Evolutionary conservation across 2,888 invertebrate genomes (phyloP).

Genomic region (Netelia fuscicornis): DNA sequence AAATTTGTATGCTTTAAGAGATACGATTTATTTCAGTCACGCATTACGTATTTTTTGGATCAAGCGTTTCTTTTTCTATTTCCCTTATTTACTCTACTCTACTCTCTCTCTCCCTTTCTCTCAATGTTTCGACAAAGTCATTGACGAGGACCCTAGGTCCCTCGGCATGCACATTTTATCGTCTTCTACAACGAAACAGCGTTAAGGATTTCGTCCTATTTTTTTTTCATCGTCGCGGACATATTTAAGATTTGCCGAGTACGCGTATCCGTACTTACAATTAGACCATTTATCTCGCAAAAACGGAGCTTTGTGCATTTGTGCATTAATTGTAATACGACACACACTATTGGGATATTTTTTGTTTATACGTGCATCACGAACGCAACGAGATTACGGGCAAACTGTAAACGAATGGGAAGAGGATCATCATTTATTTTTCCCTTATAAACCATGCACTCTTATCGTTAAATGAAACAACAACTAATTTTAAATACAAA

Average conservation of each 20-base stretch:
- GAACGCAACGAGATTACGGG: not conserved
- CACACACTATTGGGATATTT: not conserved
- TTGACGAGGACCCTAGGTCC: slow-evolving; percentile 19
- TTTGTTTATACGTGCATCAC: slow-evolving; percentile 3
- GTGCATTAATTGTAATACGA: not conserved
- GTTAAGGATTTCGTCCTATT: not conserved
- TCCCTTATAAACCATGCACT: slow-evolving; percentile 30
- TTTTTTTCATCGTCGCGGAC: not conserved
- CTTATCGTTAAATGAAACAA: not conserved
- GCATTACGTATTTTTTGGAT: slow-evolving; percentile 21
- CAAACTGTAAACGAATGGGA: slow-evolving; percentile 1
- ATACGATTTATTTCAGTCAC: not conserved
- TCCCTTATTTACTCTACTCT: not conserved
- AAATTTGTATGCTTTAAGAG: not conserved
- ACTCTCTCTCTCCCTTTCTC: not conserved
- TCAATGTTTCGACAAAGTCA: not conserved
- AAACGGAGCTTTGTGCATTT: not conserved
- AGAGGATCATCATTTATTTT: slow-evolving; percentile 5
- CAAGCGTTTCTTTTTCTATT: slow-evolving; percentile 6
- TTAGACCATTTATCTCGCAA: not conserved
- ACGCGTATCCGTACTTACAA: not conserved
- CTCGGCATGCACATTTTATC: not conserved
- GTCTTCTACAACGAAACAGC: not conserved
- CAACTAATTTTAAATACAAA: slow-evolving; percentile 19
- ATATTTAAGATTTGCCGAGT: not conserved